Evolutionary conservation across 2,888 invertebrate genomes (phyloP).

Genomic region (Drosophila mercatorum): DNA sequence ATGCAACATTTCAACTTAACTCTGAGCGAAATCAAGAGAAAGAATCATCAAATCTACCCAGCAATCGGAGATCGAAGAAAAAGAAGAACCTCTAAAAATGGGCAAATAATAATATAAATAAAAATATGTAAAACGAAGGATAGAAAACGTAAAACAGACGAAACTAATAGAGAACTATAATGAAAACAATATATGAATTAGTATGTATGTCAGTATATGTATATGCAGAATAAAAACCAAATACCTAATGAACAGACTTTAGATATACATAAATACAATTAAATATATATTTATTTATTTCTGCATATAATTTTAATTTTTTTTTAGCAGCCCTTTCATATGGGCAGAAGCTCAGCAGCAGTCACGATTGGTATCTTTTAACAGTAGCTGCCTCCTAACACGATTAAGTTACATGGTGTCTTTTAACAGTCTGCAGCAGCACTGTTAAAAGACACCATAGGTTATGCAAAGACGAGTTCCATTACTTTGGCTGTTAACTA

Average conservation of each 20-base stretch:
- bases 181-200: constrained; percentile 66
- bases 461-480: too few species aligned
- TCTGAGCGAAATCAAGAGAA: constrained; percentile 18
- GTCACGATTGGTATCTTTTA: neutral
- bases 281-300: constrained; percentile 48
- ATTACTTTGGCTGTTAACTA: too few species aligned
- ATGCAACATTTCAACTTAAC: constrained; percentile 31
- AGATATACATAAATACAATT: neutral
- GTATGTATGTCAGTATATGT: constrained; percentile 68
- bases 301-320: constrained; percentile 18
- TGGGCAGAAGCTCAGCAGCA: neutral
- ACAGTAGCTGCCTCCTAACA: neutral
- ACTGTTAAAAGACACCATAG: too few species aligned
- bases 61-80: constrained; percentile 3
- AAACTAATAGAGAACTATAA: constrained; percentile 55
- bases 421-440: too few species aligned
- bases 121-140: constrained; percentile 24
- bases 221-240: constrained; percentile 71
- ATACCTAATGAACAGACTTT: constrained; percentile 29
- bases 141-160: constrained; percentile 34
- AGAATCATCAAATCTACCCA: constrained; percentile 16
- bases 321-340: neutral
- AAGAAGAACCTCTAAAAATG: constrained; percentile 9
- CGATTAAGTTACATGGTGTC: too few species aligned
- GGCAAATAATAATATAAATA: constrained; percentile 38